A percentile compares a stretch with the other conserved stretches of the same genome.
Conservation (phyloP, 2,797 vertebrate species). For the Lateolabrax maculatus region DNA sequence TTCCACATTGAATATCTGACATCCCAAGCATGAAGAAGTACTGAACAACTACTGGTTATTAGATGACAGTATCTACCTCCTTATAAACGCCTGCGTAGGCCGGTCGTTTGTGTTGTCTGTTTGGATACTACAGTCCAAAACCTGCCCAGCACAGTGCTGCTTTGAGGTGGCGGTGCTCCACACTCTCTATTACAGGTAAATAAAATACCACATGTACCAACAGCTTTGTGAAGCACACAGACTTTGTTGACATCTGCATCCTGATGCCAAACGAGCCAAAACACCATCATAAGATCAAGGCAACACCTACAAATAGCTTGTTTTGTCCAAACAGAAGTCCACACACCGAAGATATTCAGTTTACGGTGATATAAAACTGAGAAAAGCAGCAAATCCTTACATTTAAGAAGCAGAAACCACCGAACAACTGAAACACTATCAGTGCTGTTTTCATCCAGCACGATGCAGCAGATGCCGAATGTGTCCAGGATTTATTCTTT, state of each 20-base stretch:
- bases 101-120: not conserved
- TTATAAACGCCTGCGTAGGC: not conserved
- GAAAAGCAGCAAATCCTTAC: no score
- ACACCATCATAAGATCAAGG: no score
- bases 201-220: not conserved
- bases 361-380: no score
- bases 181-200: no score
- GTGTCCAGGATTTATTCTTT: not conserved
- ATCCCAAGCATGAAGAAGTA: not conserved
- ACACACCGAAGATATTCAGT: not conserved
- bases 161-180: not conserved
- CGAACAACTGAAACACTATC: no score
- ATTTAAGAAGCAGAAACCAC: not conserved
- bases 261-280: no score
- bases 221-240: no score
- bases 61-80: not conserved
- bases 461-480: slow-evolving; percentile 4
- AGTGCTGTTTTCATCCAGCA: not conserved
- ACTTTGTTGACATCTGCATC: no score
- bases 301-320: no score
- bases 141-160: not conserved
- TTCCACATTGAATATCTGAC: not conserved
- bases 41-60: not conserved
- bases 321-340: not conserved
- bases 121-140: not conserved